Conservation (phyloP, 2,113 vertebrate genomes). For the Seriola dumerili region DNA sequence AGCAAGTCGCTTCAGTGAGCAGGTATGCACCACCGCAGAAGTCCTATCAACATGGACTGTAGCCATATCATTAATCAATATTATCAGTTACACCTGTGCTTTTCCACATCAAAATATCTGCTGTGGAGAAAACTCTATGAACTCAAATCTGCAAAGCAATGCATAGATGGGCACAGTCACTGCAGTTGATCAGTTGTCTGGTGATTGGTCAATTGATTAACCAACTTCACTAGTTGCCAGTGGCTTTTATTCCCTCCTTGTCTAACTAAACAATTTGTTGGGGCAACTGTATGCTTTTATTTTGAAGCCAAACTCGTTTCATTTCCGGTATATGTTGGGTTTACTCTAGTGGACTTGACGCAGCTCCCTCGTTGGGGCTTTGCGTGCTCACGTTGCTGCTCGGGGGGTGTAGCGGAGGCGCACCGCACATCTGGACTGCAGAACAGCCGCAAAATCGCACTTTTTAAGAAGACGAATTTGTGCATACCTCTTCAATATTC, state of each 20-base stretch:
- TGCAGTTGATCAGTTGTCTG: not conserved
- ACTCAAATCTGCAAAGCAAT: not conserved
- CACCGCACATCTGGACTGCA: constrained; percentile 78
- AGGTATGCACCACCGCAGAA: not conserved
- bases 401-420: constrained; percentile 75
- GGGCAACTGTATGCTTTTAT: constrained; percentile 12
- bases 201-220: not conserved
- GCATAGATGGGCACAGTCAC: not conserved
- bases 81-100: not conserved
- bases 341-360: constrained; percentile 8
- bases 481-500: not conserved
- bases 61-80: not conserved
- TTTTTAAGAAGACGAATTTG: not conserved
- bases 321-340: constrained; percentile 9
- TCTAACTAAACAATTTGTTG: not conserved
- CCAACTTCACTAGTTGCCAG: not conserved
- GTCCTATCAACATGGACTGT: not conserved
- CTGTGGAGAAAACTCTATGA: not conserved
- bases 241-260: not conserved
- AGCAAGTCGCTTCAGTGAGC: not conserved
- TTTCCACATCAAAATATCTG: not conserved
- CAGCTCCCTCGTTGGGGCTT: constrained; percentile 35
- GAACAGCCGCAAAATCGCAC: constrained; percentile 53
- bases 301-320: not conserved
- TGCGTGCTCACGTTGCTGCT: constrained; percentile 73